Evolutionary conservation across 2,888 invertebrate species (phyloP).

Genomic region (Meandrusa payeni): DNA sequence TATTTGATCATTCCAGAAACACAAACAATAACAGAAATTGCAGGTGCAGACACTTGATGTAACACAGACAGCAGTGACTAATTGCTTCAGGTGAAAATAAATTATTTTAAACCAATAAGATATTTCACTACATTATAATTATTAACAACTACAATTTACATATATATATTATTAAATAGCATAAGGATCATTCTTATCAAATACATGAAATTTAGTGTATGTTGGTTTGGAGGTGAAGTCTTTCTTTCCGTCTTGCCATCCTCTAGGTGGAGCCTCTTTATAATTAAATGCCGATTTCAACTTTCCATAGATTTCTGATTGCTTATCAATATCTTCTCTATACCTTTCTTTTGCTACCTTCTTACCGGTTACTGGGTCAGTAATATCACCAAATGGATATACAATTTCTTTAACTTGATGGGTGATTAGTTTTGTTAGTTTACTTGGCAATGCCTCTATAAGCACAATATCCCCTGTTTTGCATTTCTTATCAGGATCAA

Average conservation of each 20-base stretch:
- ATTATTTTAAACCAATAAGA: too few relatives aligned
- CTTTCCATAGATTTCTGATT: constrained; percentile 86
- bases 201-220: constrained; percentile 89
- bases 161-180: constrained; percentile 84
- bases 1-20: too few relatives aligned
- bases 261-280: constrained; percentile 87
- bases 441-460: constrained; percentile 86
- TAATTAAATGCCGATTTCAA: constrained; percentile 86
- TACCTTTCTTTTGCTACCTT: constrained; percentile 87
- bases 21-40: too few relatives aligned
- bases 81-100: too few relatives aligned
- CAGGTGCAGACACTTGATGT: too few relatives aligned
- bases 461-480: constrained; percentile 92
- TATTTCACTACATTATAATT: constrained; percentile 17
- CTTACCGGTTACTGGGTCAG: constrained; percentile 92
- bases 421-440: constrained; percentile 87
- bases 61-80: too few relatives aligned
- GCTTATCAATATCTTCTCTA: constrained; percentile 86
- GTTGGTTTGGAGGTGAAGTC: constrained; percentile 90
- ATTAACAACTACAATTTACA: constrained; percentile 27
- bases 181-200: constrained; percentile 87
- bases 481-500: constrained; percentile 88
- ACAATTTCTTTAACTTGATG: constrained; percentile 90
- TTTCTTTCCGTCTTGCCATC: constrained; percentile 90
- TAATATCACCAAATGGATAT: constrained; percentile 90